phyloP scores from a whole-genome alignment of 2,797 vertebrate species.

The Rachycentron canadum region DNA sequence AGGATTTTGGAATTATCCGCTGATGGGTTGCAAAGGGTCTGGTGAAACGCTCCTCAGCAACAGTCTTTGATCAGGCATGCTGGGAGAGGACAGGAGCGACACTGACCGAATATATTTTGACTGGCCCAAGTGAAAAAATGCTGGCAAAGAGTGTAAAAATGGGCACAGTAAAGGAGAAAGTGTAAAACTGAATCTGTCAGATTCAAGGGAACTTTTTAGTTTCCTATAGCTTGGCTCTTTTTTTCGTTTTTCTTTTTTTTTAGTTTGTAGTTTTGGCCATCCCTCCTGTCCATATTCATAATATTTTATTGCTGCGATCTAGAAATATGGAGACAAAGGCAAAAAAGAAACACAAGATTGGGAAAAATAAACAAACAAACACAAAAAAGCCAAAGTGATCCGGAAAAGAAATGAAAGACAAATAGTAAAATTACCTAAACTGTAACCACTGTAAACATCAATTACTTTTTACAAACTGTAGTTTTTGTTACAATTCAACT shows the following conservation, averaged over 20 bases:
- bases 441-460: background rate
- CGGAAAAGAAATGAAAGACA: too few relatives aligned
- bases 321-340: background rate
- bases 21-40: slow-evolving; percentile 56
- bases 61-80: slow-evolving; percentile 65
- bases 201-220: slow-evolving; percentile 16
- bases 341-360: too few relatives aligned
- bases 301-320: background rate
- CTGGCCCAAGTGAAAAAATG: slow-evolving; percentile 42
- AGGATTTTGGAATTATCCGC: slow-evolving; percentile 59
- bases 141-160: slow-evolving; percentile 33
- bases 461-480: background rate
- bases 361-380: too few relatives aligned
- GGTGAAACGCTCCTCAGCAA: slow-evolving; percentile 46
- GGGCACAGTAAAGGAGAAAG: slow-evolving; percentile 39
- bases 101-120: slow-evolving; percentile 50
- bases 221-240: slow-evolving; percentile 10
- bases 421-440: background rate
- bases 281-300: slow-evolving; percentile 20
- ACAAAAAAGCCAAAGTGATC: too few relatives aligned
- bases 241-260: background rate
- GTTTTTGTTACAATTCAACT: background rate
- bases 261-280: slow-evolving; percentile 1
- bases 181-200: slow-evolving; percentile 42
- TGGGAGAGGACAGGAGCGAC: slow-evolving; percentile 45